phyloP scores from a whole-genome alignment of 2,797 vertebrate species.

The Peromyscus eremicus region DNA sequence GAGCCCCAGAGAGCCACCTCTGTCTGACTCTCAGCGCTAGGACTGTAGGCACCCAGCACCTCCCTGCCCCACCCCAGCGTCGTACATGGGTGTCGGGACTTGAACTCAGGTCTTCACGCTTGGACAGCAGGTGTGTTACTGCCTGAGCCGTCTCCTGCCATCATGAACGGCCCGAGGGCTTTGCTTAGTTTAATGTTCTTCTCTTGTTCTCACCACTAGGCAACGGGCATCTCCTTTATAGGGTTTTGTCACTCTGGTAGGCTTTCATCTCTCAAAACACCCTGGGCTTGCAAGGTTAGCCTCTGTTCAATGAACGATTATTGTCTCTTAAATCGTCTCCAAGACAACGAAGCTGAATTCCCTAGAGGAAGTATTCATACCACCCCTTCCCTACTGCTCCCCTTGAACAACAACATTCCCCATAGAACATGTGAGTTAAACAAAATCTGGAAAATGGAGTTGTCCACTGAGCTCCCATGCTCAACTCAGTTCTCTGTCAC shows the following conservation, averaged over 20 bases:
- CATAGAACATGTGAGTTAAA: background rate
- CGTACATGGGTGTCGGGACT: background rate
- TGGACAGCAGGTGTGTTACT: background rate
- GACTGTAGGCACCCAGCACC: background rate
- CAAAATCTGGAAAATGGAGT: background rate
- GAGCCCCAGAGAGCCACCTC: background rate
- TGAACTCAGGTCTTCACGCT: background rate
- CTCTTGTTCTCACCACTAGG: background rate
- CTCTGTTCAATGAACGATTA: background rate
- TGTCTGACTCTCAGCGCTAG: background rate
- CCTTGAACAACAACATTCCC: background rate
- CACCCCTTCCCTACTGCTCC: background rate
- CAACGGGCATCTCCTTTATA: background rate
- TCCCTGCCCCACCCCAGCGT: background rate
- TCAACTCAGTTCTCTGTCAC: background rate
- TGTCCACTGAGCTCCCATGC: background rate
- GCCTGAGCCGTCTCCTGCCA: background rate
- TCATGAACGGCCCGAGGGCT: background rate
- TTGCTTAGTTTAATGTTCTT: background rate
- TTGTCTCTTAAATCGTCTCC: background rate
- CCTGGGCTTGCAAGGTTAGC: background rate
- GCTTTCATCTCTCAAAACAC: conserved; percentile 1
- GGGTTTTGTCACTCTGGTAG: background rate
- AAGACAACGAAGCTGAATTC: background rate
- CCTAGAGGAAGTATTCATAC: background rate